phyloP scores from a whole-genome alignment of 2,113 vertebrate species.

The Dicrurus megarhynchus region DNA sequence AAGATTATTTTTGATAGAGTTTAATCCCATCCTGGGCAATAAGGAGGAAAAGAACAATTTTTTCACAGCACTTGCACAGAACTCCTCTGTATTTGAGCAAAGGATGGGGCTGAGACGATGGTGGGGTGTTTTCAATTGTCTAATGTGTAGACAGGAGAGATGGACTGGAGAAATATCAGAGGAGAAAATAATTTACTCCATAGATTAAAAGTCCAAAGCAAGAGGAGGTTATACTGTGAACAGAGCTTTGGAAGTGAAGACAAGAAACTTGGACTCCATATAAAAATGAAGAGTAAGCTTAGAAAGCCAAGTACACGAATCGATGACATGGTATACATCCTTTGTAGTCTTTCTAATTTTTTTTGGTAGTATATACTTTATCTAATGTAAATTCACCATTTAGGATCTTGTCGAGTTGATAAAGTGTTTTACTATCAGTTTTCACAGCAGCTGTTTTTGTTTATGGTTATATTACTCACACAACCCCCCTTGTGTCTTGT shows the following conservation, averaged over 20 bases:
- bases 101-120: neutral
- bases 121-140: fast-evolving
- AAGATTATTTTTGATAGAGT: neutral
- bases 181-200: neutral
- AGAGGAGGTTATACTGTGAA: neutral
- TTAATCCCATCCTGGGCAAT: neutral
- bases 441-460: neutral
- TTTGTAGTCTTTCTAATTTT: neutral
- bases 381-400: neutral
- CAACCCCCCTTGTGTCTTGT: neutral
- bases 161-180: neutral
- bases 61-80: neutral
- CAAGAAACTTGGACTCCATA: neutral
- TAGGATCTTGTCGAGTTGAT: neutral
- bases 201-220: neutral
- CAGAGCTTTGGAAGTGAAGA: neutral
- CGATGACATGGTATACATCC: neutral
- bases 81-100: neutral
- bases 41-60: neutral
- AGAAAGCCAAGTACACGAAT: neutral
- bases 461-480: neutral
- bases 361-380: neutral
- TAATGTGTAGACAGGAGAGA: neutral
- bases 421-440: neutral
- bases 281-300: neutral